phyloP scores from a whole-genome alignment of 2,797 vertebrate species.

The Fratercula arctica region DNA sequence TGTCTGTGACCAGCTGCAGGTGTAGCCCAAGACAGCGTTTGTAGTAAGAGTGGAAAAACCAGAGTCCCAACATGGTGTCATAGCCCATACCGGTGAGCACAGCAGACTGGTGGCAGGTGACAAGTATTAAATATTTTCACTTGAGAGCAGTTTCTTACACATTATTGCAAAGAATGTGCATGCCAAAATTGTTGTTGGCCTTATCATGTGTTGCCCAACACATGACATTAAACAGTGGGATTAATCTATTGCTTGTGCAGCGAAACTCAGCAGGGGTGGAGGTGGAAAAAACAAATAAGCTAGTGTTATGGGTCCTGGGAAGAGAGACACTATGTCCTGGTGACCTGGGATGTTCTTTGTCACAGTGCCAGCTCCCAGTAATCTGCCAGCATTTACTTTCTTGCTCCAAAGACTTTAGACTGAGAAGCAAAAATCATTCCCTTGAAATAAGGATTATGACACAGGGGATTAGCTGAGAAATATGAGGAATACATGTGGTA shows the following conservation, averaged over 20 bases:
- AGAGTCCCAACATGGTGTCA: background rate
- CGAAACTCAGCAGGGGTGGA: background rate
- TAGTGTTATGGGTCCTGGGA: background rate
- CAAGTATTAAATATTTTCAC: background rate
- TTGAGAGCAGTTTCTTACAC: background rate
- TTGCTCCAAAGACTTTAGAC: background rate
- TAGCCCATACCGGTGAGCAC: background rate
- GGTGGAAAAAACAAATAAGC: background rate
- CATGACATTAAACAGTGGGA: background rate
- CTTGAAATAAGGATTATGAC: background rate
- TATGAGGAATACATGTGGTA: background rate
- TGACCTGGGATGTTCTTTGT: background rate
- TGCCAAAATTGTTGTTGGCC: background rate
- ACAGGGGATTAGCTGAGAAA: conserved; percentile 23
- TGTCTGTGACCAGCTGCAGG: background rate
- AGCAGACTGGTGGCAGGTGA: background rate
- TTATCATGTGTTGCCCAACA: background rate
- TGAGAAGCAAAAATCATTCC: background rate
- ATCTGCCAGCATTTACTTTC: background rate
- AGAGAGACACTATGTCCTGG: background rate
- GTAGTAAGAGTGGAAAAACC: background rate
- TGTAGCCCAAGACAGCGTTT: background rate
- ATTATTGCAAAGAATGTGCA: background rate
- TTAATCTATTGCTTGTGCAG: background rate
- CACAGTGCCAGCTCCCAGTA: background rate